phyloP scores from a whole-genome alignment of 2,113 vertebrate genomes.

The Otolemur garnettii region DNA sequence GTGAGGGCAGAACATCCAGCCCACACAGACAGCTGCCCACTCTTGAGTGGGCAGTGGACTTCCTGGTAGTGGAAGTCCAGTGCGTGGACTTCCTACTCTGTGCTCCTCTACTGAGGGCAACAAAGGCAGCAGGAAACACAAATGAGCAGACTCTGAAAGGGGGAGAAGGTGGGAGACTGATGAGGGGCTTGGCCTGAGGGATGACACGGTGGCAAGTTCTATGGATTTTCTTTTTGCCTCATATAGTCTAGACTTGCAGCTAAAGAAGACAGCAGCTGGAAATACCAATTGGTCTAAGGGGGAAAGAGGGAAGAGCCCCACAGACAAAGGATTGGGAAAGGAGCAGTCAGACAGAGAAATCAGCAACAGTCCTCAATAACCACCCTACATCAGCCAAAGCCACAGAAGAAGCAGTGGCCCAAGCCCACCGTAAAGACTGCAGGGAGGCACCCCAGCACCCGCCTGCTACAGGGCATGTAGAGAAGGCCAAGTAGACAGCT shows the following conservation, averaged over 20 bases:
- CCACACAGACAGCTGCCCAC: not conserved
- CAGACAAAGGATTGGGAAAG: not conserved
- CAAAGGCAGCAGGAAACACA: not conserved
- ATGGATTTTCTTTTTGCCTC: not conserved
- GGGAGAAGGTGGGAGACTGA: not conserved
- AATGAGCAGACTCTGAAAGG: not conserved
- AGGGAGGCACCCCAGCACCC: not conserved
- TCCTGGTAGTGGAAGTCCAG: no score
- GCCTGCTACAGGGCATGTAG: not conserved
- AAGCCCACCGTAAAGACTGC: not conserved
- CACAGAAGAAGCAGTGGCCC: not conserved
- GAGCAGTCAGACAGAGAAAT: not conserved
- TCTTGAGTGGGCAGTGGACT: no score
- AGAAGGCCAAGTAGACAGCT: not conserved
- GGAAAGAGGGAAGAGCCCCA: not conserved
- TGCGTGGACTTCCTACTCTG: not conserved
- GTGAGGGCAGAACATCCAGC: accelerated
- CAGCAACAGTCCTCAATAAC: not conserved
- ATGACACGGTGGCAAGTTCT: not conserved
- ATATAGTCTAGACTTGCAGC: not conserved
- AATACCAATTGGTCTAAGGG: not conserved
- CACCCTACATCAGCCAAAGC: not conserved
- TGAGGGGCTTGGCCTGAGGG: no score
- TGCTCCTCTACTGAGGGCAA: not conserved
- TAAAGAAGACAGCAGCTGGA: not conserved